Evolutionary conservation across 2,888 invertebrate species (phyloP).

Genomic region (Dryobotodes eremita): DNA sequence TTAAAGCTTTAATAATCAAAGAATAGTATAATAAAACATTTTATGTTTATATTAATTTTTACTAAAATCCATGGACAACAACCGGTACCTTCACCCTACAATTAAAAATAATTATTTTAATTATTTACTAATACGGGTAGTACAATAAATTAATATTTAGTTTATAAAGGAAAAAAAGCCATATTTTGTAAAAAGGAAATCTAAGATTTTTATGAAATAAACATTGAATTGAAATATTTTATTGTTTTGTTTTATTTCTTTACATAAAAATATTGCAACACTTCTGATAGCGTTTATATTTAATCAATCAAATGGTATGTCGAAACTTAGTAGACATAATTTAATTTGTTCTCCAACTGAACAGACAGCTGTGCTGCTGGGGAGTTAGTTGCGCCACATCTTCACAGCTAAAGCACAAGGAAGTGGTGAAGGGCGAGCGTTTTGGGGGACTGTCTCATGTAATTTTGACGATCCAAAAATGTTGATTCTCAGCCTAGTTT

Average conservation of each 20-base stretch:
- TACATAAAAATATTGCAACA: not conserved
- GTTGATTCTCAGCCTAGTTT: too few relatives aligned
- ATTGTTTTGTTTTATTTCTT: conserved; percentile 35
- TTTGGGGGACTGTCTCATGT: too few relatives aligned
- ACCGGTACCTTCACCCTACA: conserved; percentile 36
- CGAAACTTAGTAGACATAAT: too few relatives aligned
- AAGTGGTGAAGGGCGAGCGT: too few relatives aligned
- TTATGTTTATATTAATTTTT: too few relatives aligned
- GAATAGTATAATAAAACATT: not conserved
- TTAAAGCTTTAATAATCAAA: conserved; percentile 26
- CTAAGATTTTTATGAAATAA: conserved; percentile 79
- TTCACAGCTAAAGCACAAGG: too few relatives aligned
- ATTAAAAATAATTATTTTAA: conserved; percentile 61
- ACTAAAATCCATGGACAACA: not conserved
- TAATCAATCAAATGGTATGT: not conserved
- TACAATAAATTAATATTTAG: conserved; percentile 73
- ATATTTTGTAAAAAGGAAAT: conserved; percentile 71
- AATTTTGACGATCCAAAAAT: too few relatives aligned
- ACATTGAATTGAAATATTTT: conserved; percentile 60
- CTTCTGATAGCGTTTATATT: not conserved
- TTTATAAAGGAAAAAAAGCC: conserved; percentile 60
- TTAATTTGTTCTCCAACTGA: too few relatives aligned
- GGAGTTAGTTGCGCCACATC: too few relatives aligned
- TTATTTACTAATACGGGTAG: conserved; percentile 84
- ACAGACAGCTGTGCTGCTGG: too few relatives aligned